A percentile compares a stretch with the other conserved stretches of the same genome.
These are phyloP conservation scores for Halichoeres trimaculatus DNA, from an alignment of 2,113 vertebrate species.

Conservation along the genomic window DNA sequence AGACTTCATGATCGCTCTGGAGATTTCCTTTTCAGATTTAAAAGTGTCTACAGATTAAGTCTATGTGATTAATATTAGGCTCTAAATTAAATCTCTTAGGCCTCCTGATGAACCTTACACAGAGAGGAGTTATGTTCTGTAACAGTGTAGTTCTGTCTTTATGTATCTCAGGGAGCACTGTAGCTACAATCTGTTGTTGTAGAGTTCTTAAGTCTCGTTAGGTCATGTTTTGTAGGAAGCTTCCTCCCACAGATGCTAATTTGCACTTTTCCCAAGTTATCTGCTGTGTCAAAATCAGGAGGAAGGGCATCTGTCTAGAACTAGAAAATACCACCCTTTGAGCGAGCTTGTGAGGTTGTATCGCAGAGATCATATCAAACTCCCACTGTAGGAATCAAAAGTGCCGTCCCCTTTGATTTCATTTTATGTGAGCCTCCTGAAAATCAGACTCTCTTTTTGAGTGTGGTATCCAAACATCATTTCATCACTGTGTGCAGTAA, in stretches of 20 bases:
- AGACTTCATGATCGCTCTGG: background rate
- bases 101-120: background rate
- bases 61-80: background rate
- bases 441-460: background rate
- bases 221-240: background rate
- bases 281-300: background rate
- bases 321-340: background rate
- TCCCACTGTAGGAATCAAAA: too few species aligned
- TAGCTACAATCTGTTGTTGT: conserved; percentile 6
- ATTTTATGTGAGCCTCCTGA: background rate
- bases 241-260: background rate
- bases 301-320: background rate
- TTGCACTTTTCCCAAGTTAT: background rate
- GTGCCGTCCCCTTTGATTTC: background rate
- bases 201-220: background rate
- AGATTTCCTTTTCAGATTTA: conserved; percentile 16
- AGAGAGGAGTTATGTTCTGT: background rate
- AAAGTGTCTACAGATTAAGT: conserved; percentile 19
- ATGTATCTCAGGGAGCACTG: background rate
- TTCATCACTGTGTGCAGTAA: conserved; percentile 23
- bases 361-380: background rate
- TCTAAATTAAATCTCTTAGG: background rate
- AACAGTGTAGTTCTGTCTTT: background rate
- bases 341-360: background rate
- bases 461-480: background rate